Base-by-base conservation (phyloP, 1,140 invertebrate species). In the Drosophila rhopaloa region DNA sequence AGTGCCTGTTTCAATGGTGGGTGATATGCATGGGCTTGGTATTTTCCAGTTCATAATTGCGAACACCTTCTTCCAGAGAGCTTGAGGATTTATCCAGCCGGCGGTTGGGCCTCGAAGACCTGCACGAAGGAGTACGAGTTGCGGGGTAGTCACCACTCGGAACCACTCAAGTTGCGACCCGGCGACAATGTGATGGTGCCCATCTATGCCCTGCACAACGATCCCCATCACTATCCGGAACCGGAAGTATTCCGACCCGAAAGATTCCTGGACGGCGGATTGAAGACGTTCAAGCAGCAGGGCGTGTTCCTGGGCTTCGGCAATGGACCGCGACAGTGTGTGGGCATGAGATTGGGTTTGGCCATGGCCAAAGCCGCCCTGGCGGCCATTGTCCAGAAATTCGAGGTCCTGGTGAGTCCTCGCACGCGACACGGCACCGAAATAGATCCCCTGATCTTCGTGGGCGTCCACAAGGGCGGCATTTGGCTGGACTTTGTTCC, bases 291-390 rank as follows among this genome's bases (percentile, higher is more conserved):
- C 58, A 91, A 93, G 59, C 71, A 92, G 51, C 82, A 91, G 24
- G 93, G 91, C 58, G 91, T 92, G 0, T 95, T 94, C 75, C 68
- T 95, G n/a, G 95, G 95, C 4, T 96, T 96, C 83, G 95, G 95
- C 35, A 95, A 95, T 50, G 95, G 95, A 8, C 94, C 94, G 3
- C 92, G 95, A 27, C 94, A 94, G 68, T 96, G 95, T 81, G 94
- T 96, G 43, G 94, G 91, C 13, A 90, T 91, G 54, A 79, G 85
- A 1, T 72, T 92, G 62, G 91, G 77, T 35, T 55, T 82, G 19
- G 58, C 72, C 0, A 68, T 90, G 61, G 65, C 80, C 44, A 92
- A 92, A 59, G 79, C 86, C 14, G 91, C 91, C 0, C 63, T 92
- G 32, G 81, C 85, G 29, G 79, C 86, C 35, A 80, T 92, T 10